Conservation (phyloP, 2,888 invertebrate genomes). For the Leptopilina syphax region DNA sequence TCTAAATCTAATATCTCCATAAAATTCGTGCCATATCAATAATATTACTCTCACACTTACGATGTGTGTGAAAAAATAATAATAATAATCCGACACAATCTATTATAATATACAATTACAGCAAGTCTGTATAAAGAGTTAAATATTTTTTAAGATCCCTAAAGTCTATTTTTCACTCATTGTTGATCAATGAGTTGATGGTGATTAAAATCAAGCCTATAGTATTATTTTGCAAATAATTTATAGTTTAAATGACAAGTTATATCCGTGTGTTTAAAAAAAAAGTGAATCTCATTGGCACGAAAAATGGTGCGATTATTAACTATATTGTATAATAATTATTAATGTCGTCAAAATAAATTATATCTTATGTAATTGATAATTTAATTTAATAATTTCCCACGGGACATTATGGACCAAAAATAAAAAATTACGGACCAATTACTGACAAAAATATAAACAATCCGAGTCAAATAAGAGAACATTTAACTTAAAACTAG, state of each 20-base stretch:
- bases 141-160: conserved; percentile 61
- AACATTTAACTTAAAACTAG: too few relatives aligned
- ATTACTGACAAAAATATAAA: too few relatives aligned
- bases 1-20: background rate
- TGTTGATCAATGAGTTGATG: conserved; percentile 71
- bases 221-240: conserved; percentile 60
- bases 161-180: conserved; percentile 71
- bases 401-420: too few relatives aligned
- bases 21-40: conserved; percentile 26
- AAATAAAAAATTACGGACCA: too few relatives aligned
- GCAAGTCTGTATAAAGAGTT: conserved; percentile 32
- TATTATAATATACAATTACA: conserved; percentile 35
- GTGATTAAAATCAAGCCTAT: conserved; percentile 53
- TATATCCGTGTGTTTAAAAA: conserved; percentile 22
- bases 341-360: conserved; percentile 69
- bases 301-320: conserved; percentile 44
- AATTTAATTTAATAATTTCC: background rate
- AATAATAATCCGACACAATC: conserved; percentile 16
- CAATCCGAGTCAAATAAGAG: too few relatives aligned
- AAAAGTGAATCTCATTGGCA: conserved; percentile 37
- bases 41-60: background rate
- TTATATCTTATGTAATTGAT: conserved; percentile 65
- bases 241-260: conserved; percentile 37
- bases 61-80: background rate
- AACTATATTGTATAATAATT: conserved; percentile 62